These are phyloP conservation scores for Dolichallabes microphthalmus DNA, from an alignment of 2,113 vertebrate genomes.

Conservation along the genomic window DNA sequence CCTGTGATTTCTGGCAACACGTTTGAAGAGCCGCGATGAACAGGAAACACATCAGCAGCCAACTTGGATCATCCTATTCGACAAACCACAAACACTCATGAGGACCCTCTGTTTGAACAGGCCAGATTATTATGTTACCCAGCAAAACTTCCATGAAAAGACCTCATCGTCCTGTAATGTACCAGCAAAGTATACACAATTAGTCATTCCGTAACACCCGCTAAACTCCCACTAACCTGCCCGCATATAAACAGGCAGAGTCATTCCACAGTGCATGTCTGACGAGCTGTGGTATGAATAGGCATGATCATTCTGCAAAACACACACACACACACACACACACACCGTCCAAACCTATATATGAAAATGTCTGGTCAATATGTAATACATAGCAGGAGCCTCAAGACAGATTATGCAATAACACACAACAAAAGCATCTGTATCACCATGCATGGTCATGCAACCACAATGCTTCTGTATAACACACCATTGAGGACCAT, in stretches of 20 bases:
- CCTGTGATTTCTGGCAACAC: constrained; percentile 62
- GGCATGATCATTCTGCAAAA: neutral
- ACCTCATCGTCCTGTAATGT: neutral
- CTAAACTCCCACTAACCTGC: neutral
- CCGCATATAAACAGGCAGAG: neutral
- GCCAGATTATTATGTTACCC: neutral
- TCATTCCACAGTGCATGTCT: neutral
- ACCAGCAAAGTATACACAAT: neutral
- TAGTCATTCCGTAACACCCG: neutral
- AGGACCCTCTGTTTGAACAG: neutral
- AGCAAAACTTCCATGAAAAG: neutral
- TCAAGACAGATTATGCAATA: neutral
- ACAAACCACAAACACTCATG: neutral
- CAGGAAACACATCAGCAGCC: neutral
- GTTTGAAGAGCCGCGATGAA: constrained; percentile 51
- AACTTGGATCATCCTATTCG: neutral
- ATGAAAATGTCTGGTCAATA: neutral
- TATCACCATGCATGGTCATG: neutral
- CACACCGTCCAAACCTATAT: neutral
- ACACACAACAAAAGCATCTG: neutral
- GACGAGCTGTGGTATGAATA: neutral
- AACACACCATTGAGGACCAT: neutral
- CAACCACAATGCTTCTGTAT: no score
- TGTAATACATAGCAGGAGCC: neutral
- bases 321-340: neutral